A percentile compares a stretch with the other conserved stretches of the same genome.
phyloP scores from a whole-genome alignment of 2,797 vertebrate genomes.

The Sebastes trivittatus region DNA sequence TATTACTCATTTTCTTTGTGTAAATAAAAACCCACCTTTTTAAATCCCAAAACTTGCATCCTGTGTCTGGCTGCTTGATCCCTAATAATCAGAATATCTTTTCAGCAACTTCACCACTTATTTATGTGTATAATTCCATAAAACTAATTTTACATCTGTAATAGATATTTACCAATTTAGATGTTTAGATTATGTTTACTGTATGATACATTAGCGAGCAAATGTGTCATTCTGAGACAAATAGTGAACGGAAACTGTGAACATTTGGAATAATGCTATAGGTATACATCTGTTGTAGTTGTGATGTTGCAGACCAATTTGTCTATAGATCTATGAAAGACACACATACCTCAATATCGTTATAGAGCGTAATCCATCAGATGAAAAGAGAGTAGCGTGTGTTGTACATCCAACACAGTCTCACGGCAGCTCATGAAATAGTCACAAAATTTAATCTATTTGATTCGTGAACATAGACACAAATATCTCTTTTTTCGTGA shows the following conservation, averaged over 20 bases:
- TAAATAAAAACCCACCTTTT: too few species aligned
- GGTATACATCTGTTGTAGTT: background rate
- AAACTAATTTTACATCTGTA: background rate
- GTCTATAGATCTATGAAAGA: background rate
- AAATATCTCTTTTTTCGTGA: too few species aligned
- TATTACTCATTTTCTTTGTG: too few species aligned
- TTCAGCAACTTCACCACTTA: too few species aligned
- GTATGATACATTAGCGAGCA: background rate
- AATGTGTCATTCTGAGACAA: background rate
- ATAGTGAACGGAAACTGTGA: background rate
- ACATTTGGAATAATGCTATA: background rate
- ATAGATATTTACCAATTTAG: background rate
- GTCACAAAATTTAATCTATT: too few species aligned
- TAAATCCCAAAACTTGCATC: too few species aligned
- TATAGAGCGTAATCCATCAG: background rate
- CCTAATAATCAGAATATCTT: too few species aligned
- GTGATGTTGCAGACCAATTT: background rate
- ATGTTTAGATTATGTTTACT: background rate
- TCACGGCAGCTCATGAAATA: too few species aligned
- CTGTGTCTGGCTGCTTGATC: too few species aligned
- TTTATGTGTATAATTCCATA: too few species aligned
- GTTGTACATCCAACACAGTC: too few species aligned
- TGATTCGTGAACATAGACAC: too few species aligned
- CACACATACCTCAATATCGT: background rate
- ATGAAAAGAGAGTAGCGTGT: background rate